Conservation (phyloP, 2,113 vertebrate genomes). For the Acrocephalus kingi region DNA sequence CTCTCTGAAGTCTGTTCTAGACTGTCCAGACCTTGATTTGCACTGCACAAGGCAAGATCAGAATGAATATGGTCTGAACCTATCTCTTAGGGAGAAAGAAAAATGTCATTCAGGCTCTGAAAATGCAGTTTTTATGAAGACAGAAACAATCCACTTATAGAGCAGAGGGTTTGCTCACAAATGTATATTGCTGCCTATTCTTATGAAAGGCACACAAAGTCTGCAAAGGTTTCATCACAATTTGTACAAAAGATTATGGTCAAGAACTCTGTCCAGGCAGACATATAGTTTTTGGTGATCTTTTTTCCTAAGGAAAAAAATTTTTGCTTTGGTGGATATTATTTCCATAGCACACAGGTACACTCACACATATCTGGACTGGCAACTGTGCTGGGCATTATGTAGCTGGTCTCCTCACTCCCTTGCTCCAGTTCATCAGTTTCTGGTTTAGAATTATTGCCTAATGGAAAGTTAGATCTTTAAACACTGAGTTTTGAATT, state of each 20-base stretch:
- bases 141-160: neutral
- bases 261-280: neutral
- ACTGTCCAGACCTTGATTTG: neutral
- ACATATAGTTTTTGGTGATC: neutral
- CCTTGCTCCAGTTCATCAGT: neutral
- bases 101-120: neutral
- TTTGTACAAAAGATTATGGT: neutral
- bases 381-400: neutral
- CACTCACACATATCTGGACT: neutral
- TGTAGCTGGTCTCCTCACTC: neutral
- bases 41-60: neutral
- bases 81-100: neutral
- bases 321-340: neutral
- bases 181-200: neutral
- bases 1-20: neutral
- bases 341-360: neutral
- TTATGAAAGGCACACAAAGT: no score
- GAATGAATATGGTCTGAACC: neutral
- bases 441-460: neutral
- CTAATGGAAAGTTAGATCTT: neutral
- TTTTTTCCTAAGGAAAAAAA: neutral
- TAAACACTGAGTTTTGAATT: neutral
- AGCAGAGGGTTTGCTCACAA: neutral
- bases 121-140: neutral
- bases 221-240: neutral